Base-by-base conservation (phyloP, 2,113 vertebrate genomes). In the Heptranchias perlo region DNA sequence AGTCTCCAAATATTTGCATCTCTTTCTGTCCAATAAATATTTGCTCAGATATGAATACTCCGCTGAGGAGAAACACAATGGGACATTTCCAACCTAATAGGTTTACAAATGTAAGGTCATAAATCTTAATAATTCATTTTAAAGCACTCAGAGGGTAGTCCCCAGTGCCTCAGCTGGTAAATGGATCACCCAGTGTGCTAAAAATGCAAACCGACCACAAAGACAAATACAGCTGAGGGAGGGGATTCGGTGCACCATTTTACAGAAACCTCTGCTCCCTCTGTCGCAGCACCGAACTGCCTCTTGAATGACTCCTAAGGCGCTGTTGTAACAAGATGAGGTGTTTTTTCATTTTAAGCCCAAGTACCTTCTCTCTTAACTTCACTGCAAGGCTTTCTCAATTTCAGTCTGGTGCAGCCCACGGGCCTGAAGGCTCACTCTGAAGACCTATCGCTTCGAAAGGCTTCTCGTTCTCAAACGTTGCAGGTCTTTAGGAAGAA, bases 41-140 rank as follows among this genome's bases (percentile, higher is more conserved):
- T 93, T 93, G 35, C 58, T 64, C n/a, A 61, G 35, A 23, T 82
- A 23, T 8, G 31, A 93, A 62, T 39, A 39, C 89, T 93, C 89
- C 54, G 5, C 58, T 39, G 89, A 93, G 58, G n/a, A 44, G 54
- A 91, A 58, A 61, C 89, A 93, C 89, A 93, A 93, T 44, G 58
- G 58, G 58, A 93, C 58, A 61, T 62, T 93, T 93, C 23, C 89
- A 93, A 61, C 58, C 61, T 93, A 93, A 93, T 93, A 62, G 89
- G 14, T 61, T 92, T 92, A 39, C 89, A 93, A 62, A 93, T 64
- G 58, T n/a, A 93, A 6, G 1, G 58, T 39, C 62, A 93, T 93
- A 93, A 93, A 93, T 93, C 89, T 64, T 62, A 35, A 62, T 93
- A 93, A 62, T 64, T 93, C 89, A 47, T 39, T 64, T 35, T 11